Evolutionary conservation across 2,888 invertebrate genomes (phyloP), one percentile per base, ranked within the genome.

Genomic region (Tiliacea citrago): DNA sequence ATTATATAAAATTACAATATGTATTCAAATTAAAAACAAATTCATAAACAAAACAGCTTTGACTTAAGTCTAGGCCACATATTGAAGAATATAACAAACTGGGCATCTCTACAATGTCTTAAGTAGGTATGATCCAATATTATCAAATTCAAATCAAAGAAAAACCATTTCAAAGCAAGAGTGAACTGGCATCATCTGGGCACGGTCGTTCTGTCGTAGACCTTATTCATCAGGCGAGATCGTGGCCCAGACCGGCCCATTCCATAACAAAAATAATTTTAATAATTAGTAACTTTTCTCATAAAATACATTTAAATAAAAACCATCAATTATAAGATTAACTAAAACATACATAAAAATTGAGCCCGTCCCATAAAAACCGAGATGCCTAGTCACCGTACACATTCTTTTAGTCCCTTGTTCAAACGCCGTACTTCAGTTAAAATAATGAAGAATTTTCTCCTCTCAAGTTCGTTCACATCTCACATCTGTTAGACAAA

Each of bases 371-470:
- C 39, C 0, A 39, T 2, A 58, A 49, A 68, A 53, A 0, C 16
- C 1, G 1, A 24, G 3, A 65, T 2, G 13, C 8, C 3, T 67
- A 13, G 77, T 5, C 62, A 60, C 69, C 51, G 12, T 18, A 70
- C 61, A n/a, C 39, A 49, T 7, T 53, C 1, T 45, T 76, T 24
- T 9, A 39, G 21, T 35, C 13, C 49, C 10, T 49, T 24, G n/a
- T 42, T 42, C 55, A 57, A 73, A 51, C 24, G 16, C 45, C 13
- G 58, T 68, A 73, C 49, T 73, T 60, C 12, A 74, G 55, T 66
- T 66, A 75, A 75, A 76, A 73, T 84, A 70, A 76, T 80, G n/a
- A 66, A 75, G 63, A 62, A 72, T 74, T 72, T 62, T 55, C 69
- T 29, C 62, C 9, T 10, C 39, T 55, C 12, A 35, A 67, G 82